These are phyloP conservation scores for Hetaerina americana DNA, from an alignment of 1,140 invertebrate species.

Conservation along the genomic window DNA sequence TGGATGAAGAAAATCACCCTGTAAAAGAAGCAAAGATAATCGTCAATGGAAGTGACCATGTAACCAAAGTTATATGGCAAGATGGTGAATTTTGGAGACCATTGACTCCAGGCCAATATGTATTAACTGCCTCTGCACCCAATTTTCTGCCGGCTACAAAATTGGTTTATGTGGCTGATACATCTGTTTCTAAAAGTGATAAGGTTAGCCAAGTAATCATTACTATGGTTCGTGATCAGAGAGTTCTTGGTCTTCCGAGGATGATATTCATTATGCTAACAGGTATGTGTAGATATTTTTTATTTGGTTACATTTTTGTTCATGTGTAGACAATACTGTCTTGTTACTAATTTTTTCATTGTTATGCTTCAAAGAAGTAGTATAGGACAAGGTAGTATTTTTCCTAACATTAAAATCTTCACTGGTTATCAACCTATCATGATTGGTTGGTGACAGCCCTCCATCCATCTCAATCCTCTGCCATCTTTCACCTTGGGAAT, in stretches of 20 bases:
- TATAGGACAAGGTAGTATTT: too few relatives aligned
- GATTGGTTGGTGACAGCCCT: too few relatives aligned
- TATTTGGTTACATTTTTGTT: too few relatives aligned
- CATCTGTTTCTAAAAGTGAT: constrained; percentile 12
- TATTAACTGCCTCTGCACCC: constrained; percentile 36
- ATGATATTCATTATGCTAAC: constrained; percentile 55
- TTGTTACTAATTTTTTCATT: too few relatives aligned
- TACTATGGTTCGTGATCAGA: constrained; percentile 47
- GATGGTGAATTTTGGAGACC: constrained; percentile 43
- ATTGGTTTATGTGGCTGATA: constrained; percentile 31
- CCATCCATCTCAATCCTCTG: too few relatives aligned
- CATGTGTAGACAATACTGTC: too few relatives aligned
- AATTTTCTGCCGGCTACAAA: constrained; percentile 40
- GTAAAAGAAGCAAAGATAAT: constrained; percentile 38
- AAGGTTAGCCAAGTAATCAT: constrained; percentile 44
- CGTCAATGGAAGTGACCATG: constrained; percentile 31
- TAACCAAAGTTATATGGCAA: constrained; percentile 28
- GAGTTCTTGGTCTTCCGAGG: constrained; percentile 54
- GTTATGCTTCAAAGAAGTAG: too few relatives aligned
- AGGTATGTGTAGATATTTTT: too few relatives aligned
- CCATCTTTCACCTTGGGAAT: too few relatives aligned
- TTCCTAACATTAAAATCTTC: too few relatives aligned
- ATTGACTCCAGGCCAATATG: constrained; percentile 38
- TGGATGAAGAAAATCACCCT: constrained; percentile 41
- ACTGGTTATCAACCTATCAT: too few relatives aligned